Base-by-base conservation (phyloP, 37 sponge, comb jelly and placozoan genomes). In the Spongia lamella region DNA sequence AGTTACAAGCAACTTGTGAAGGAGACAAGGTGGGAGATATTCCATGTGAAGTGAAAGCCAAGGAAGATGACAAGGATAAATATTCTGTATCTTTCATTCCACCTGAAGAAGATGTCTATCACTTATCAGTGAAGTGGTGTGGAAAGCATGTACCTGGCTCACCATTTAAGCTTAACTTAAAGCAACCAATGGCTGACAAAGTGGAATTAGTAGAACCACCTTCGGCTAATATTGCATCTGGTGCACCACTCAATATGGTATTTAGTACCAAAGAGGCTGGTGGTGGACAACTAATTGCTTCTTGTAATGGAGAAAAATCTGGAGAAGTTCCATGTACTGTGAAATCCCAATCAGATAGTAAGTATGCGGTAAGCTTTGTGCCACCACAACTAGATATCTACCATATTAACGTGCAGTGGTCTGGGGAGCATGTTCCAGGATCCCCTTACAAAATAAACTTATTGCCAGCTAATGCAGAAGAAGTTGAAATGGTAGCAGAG, bases 261-360 rank as follows among this genome's bases (percentile, higher is more conserved):
- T 77, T 84, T 17, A 79, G 82, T 76, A 72, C 81, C 49, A 43
- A 68, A 1, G 34, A 78, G 33, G 91, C 91, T 25, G 89, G 89
- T 0, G 76, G 83, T 26, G 89, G 89, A 0, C 36, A 47, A 3
- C 68, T 89, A 33, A 54, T 49, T 26, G 79, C 72, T 17, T 61
- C 53, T 22, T 73, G 61, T 7, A 27, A 25, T 7, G 89, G 89
- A 19, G 75, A 83, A 14, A 38, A 27, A 20, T 31, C 32, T 33
- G 80, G 80, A 21, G 67, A 62, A 1, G 65, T 51, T 6, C 63
- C 66, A 21, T 50, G 68, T 3, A 6, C 59, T 1, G 63, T 89
- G 7, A 57, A 49, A 0, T 80, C 83, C 50, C 53, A 62, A 29
- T 54, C 68, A 35, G 68, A 73, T 0, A 52, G 79, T 27, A 58